These are phyloP conservation scores for Dipodomys spectabilis DNA, from an alignment of 2,113 vertebrate species.

Conservation along the genomic window DNA sequence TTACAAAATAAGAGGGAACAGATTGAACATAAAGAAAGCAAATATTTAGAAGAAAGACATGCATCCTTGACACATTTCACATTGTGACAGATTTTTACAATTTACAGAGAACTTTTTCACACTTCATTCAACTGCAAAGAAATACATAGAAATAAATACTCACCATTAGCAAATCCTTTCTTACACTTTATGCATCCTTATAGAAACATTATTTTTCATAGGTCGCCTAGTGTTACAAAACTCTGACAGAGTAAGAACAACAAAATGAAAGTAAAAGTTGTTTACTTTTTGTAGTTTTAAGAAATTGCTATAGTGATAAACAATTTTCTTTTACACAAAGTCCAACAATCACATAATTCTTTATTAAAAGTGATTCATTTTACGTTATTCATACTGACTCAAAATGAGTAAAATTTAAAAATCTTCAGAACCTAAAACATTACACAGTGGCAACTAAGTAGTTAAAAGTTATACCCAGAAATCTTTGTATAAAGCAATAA, in stretches of 20 bases:
- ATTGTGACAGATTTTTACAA: constrained; percentile 51
- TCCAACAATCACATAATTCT: not conserved
- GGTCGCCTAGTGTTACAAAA: not conserved
- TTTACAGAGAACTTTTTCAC: constrained; percentile 61
- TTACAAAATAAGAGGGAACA: constrained; percentile 27
- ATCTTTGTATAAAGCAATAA: not conserved
- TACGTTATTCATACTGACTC: constrained; percentile 6
- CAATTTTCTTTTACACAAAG: too few relatives aligned
- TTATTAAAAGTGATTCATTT: constrained; percentile 48
- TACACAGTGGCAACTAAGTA: not conserved
- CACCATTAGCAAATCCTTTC: constrained; percentile 17
- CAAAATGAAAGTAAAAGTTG: not conserved
- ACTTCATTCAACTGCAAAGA: constrained; percentile 31
- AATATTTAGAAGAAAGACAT: constrained; percentile 62
- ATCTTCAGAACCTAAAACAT: not conserved
- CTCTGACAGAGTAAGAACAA: not conserved
- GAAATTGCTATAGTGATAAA: too few relatives aligned
- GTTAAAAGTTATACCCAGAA: not conserved
- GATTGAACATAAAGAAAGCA: constrained; percentile 17
- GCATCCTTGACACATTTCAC: not conserved
- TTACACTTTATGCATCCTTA: constrained; percentile 41
- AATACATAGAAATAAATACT: not conserved
- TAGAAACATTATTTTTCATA: constrained; percentile 4
- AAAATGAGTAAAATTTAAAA: not conserved
- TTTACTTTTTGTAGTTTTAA: not conserved